phyloP scores from a whole-genome alignment of 1,140 invertebrate genomes.

The Caenorhabditis latens region DNA sequence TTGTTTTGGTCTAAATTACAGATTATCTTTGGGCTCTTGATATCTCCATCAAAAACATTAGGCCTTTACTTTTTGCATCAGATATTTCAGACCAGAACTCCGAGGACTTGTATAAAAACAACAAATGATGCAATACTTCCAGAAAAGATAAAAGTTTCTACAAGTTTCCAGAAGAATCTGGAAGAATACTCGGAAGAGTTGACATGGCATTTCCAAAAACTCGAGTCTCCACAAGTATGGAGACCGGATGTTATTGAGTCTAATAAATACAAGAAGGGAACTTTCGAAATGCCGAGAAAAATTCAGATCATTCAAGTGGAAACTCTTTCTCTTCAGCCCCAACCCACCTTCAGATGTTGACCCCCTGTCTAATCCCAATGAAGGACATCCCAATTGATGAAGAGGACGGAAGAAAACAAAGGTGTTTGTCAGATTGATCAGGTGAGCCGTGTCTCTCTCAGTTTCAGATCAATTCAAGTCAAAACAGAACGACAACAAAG shows the following conservation, averaged over 20 bases:
- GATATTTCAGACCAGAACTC: no score
- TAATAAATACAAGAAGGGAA: slow-evolving; percentile 27
- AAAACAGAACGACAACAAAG: slow-evolving; percentile 49
- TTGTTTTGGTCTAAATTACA: no score
- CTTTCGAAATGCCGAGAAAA: slow-evolving; percentile 47
- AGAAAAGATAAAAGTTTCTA: background rate
- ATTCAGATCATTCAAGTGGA: slow-evolving; percentile 41
- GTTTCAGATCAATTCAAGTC: slow-evolving; percentile 44
- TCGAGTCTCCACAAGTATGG: background rate
- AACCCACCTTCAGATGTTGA: background rate
- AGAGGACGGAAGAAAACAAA: background rate
- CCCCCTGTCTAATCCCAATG: background rate
- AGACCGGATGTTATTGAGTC: slow-evolving; percentile 30
- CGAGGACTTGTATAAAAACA: background rate
- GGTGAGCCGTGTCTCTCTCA: background rate
- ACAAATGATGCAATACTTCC: background rate
- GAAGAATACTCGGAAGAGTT: slow-evolving; percentile 18
- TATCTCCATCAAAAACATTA: no score
- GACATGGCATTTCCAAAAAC: background rate
- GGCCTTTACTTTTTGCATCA: no score
- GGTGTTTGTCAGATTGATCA: background rate
- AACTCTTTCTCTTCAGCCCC: background rate
- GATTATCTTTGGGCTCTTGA: no score
- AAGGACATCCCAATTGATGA: background rate
- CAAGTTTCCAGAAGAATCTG: background rate